Evolutionary conservation across 2,113 vertebrate genomes (phyloP), one percentile per base, ranked within the genome.

Genomic region (Datnioides undecimradiatus): DNA sequence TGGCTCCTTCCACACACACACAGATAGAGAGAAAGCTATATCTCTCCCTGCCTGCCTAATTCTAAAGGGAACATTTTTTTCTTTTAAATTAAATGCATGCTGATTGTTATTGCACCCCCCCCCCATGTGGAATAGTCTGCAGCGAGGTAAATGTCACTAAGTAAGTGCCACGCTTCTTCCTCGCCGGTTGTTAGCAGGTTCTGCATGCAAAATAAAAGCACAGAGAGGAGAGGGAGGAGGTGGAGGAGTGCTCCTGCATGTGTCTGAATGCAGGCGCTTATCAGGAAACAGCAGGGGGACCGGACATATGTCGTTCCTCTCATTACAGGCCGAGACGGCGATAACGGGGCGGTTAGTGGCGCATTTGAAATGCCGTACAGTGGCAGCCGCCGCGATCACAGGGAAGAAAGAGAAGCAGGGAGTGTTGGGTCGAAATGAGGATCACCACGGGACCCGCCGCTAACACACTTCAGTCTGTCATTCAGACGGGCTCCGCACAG

Each of bases 91-190:
- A 90, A 90, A 90, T 90, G 87, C 87, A 85, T 85, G 83, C 86
- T 90, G 87, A 92, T 92, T 92, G 89, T 92, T 88, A 86, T 90
- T 85, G 76, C 70, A 1, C 51, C 83, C 73, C 60, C 79, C 78
- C 83, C 57, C 31, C 21, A 45, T 63, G 63, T 51, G 70, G 85
- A 90, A 75, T 64, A 76, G 79, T 87, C 67, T 17, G 76, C 75
- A 62, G 78, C 21, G 60, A 88, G 85, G 89, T 92, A 91, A 91
- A 92, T 92, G 89, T 90, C 90, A 92, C 86, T 84, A 82, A 90
- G 83, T 85, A 88, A 84, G 85, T 90, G 86, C 69, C 45, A 23
- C 82, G 54, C 79, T 77, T 85, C 91, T 80, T 88, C 82, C 82
- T 77, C 1, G 48, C 41, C 38, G 80, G 85, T 72, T 87, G 75